Conservation (phyloP, 2,888 invertebrate genomes). For the Andrena flavipes region DNA sequence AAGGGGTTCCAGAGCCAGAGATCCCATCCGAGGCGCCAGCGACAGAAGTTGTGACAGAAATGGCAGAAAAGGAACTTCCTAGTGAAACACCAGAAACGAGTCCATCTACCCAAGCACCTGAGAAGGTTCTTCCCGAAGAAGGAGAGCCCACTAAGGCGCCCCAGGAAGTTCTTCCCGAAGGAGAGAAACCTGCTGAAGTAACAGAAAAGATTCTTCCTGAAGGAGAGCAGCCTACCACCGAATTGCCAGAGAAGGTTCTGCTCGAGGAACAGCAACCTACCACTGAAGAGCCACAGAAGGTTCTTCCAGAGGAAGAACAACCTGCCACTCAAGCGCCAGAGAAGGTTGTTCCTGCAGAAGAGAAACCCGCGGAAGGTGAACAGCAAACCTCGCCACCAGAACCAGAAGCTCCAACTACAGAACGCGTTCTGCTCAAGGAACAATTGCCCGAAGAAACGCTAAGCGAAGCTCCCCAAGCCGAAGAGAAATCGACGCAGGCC, state of each 20-base stretch:
- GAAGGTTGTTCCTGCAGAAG: conserved; percentile 23
- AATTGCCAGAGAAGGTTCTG: conserved; percentile 31
- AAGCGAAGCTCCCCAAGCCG: conserved; percentile 17
- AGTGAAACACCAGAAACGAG: conserved; percentile 4
- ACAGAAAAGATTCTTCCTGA: not conserved
- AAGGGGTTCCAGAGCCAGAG: conserved; percentile 17
- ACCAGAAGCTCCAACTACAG: conserved; percentile 34
- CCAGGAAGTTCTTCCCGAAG: conserved; percentile 27
- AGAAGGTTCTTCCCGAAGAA: conserved; percentile 30
- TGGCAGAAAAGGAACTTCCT: conserved; percentile 3
- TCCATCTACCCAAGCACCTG: conserved; percentile 14
- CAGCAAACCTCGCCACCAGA: conserved; percentile 53
- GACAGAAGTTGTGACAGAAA: not conserved
- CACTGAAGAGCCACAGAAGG: not conserved
- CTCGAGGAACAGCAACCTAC: conserved; percentile 28
- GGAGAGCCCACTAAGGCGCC: conserved; percentile 39
- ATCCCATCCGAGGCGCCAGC: conserved; percentile 16
- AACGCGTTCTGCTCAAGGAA: conserved; percentile 27
- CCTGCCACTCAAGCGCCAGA: conserved; percentile 37
- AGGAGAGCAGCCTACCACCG: conserved; percentile 17
- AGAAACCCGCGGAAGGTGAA: conserved; percentile 36
- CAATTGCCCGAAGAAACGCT: conserved; percentile 33
- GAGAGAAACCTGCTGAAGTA: conserved; percentile 16
- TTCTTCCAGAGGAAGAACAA: not conserved
- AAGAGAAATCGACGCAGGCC: conserved; percentile 49